Evolutionary conservation across 2,888 invertebrate species (phyloP), one percentile per base, ranked within the genome.

Genomic region (Tetropium fuscum): DNA sequence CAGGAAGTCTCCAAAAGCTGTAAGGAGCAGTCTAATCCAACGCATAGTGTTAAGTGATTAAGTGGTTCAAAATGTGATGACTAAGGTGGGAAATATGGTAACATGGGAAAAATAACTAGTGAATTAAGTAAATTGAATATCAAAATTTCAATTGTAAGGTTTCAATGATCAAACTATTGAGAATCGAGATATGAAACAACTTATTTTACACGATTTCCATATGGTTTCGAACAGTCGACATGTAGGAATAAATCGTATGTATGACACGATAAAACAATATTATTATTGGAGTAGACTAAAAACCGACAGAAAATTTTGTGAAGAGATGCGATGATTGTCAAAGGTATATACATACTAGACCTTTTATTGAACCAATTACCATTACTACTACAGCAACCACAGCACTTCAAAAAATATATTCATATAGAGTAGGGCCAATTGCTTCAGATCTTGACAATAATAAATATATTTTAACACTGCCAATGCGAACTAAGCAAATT

Each of bases 391-490:
- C 67, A 20, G 63, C 66, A 8, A 10, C 34, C 13, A 49, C 58
- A 1, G 60, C 58, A 20, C 63, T 67, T 49, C 60, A 67, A 45
- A 67, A 64, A 57, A 27, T 66, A 25, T 63, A 25, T 53, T 41
- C 66, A 19, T 60, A 63, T 20, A 7, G 66, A 8, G 57, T 66
- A 22, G 66, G 64, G n/a, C 60, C 60, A 16, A 11, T 66, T 7
- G 53, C 47, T 0, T 8, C 8, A 18, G 57, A 65, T 36, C 16
- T 27, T 7, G 19, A 63, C 4, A 13, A 48, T 32, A 56, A 56
- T 43, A 2, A 20, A 1, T 63, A 63, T 38, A 62, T 62, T 22
- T 16, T 63, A 11, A 55, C 36, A 15, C 3, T 36, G 11, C n/a
- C 36, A 36, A 7, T 64, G 64, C 27, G 58, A 64, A n/a, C 38